A percentile compares a stretch with the other conserved stretches of the same genome.
phyloP scores from a whole-genome alignment of 2,797 vertebrate genomes.

The Anguilla obscura region DNA sequence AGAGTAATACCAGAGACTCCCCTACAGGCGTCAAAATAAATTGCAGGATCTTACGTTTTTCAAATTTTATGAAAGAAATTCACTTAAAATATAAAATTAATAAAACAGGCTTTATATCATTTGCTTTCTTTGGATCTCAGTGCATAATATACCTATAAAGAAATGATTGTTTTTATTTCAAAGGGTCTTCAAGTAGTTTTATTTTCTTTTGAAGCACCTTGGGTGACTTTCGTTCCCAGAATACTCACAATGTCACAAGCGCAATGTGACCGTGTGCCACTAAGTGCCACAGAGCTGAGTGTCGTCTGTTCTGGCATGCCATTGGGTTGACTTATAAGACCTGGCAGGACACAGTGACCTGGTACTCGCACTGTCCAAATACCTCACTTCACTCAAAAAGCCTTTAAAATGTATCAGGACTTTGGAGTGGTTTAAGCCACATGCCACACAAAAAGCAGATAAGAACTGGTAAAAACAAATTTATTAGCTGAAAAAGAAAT shows the following conservation, averaged over 20 bases:
- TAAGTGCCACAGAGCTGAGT: not conserved
- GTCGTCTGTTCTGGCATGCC: not conserved
- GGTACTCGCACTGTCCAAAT: conserved; percentile 30
- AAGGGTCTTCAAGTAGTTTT: not conserved
- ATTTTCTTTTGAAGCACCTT: not conserved
- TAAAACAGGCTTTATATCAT: not conserved
- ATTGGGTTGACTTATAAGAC: conserved; percentile 32
- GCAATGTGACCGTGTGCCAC: not conserved
- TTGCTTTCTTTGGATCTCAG: too few species aligned
- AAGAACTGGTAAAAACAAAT: not conserved
- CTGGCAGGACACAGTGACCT: conserved; percentile 46
- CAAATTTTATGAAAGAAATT: not conserved
- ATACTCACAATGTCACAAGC: not conserved
- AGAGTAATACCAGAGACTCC: not conserved
- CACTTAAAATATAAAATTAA: not conserved
- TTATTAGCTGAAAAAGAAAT: not conserved
- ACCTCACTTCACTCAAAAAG: not conserved
- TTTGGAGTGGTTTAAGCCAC: not conserved
- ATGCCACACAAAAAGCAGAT: not conserved
- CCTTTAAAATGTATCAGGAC: not conserved
- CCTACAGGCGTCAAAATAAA: not conserved
- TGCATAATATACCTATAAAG: too few species aligned
- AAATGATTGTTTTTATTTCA: not conserved
- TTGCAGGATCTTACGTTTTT: not conserved
- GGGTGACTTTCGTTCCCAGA: not conserved